phyloP scores from a whole-genome alignment of 2,888 invertebrate species.

The Leptinotarsa juncta region DNA sequence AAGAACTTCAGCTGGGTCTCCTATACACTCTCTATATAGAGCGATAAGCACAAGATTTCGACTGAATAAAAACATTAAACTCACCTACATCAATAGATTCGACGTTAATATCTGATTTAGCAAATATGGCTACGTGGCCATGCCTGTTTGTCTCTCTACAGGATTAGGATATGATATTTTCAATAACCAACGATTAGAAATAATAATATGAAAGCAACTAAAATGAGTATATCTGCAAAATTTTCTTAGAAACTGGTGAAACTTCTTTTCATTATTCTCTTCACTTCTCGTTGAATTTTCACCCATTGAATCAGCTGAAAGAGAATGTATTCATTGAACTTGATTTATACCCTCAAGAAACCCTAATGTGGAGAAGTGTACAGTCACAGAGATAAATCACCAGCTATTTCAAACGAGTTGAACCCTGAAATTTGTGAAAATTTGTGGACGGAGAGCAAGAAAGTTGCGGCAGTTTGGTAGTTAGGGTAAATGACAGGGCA shows the following conservation, averaged over 20 bases:
- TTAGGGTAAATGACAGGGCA: slow-evolving; percentile 39
- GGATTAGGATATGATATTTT: too few species aligned
- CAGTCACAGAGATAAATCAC: slow-evolving; percentile 41
- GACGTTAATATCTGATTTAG: too few species aligned
- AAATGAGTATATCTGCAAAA: background rate
- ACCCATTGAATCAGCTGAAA: background rate
- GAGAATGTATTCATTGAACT: slow-evolving; percentile 34
- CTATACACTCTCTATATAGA: too few species aligned
- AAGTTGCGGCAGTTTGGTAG: slow-evolving; percentile 25
- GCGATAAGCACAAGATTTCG: too few species aligned
- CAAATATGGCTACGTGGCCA: too few species aligned
- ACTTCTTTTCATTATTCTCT: background rate
- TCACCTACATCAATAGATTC: too few species aligned
- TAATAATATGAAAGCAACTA: too few species aligned
- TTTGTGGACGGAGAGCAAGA: slow-evolving; percentile 31
- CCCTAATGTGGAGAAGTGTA: slow-evolving; percentile 33
- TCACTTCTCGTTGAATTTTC: background rate
- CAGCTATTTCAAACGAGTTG: slow-evolving; percentile 31
- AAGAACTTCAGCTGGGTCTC: too few species aligned
- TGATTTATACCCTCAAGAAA: slow-evolving; percentile 34
- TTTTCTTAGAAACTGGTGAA: background rate
- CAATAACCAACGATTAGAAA: too few species aligned
- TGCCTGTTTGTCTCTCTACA: too few species aligned
- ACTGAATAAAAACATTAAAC: too few species aligned
- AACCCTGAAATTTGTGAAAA: slow-evolving; percentile 45